Percentiles rank a stretch among this genome's conserved stretches.
Conservation (phyloP, 2,113 vertebrate genomes). For the Clarias macrocephalus region DNA sequence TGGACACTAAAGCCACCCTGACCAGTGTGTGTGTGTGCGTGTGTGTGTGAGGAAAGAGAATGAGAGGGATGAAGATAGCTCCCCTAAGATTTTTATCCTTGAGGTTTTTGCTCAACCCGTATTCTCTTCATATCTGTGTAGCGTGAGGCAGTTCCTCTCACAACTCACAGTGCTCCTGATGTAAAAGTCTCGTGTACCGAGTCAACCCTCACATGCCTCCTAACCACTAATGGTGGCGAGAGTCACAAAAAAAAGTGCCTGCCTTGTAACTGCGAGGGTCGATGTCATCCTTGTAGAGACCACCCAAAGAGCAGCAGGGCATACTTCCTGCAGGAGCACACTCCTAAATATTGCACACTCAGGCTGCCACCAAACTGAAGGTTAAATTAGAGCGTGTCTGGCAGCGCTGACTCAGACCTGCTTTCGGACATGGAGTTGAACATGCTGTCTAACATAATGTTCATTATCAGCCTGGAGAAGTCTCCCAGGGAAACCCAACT, state of each 20-base stretch:
- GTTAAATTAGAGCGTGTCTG: not conserved
- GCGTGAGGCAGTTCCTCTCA: not conserved
- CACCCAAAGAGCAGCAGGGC: not conserved
- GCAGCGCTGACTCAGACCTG: not conserved
- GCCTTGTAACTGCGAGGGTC: not conserved
- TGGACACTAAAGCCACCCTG: not conserved
- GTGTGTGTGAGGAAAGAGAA: constrained; percentile 23
- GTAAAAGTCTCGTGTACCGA: too few species aligned
- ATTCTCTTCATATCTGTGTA: not conserved
- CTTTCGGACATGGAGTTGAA: not conserved
- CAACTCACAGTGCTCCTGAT: not conserved
- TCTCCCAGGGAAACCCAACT: not conserved
- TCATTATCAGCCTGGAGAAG: not conserved
- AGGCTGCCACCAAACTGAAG: not conserved
- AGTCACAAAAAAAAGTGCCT: not conserved
- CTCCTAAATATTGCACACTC: not conserved
- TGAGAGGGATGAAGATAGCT: constrained; percentile 32
- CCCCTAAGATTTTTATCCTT: constrained; percentile 14
- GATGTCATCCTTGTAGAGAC: not conserved
- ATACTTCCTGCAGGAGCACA: too few species aligned
- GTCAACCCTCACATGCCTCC: not conserved
- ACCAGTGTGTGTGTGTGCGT: not conserved
- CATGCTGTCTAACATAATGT: not conserved
- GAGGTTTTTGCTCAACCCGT: not conserved
- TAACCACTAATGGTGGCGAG: not conserved